phyloP scores from a whole-genome alignment of 2,797 vertebrate genomes.

The Fundulus diaphanus region DNA sequence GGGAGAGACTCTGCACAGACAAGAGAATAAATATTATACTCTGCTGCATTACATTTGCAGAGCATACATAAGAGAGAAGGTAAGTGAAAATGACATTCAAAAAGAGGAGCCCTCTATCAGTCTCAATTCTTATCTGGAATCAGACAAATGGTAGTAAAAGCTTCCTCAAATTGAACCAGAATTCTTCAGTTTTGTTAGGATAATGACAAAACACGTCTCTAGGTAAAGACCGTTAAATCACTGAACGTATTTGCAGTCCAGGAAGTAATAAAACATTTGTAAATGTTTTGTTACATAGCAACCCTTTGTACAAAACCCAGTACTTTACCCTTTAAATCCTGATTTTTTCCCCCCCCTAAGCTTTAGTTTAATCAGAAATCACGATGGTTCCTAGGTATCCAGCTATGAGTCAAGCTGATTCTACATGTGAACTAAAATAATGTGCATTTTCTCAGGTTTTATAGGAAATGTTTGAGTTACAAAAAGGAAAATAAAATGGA shows the following conservation, averaged over 20 bases:
- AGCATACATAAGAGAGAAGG: not conserved
- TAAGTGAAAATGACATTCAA: not conserved
- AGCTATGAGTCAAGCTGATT: conserved; percentile 38
- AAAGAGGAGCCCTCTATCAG: not conserved
- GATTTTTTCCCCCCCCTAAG: not conserved
- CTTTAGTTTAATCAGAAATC: not conserved
- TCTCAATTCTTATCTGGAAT: not conserved
- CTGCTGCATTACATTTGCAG: not conserved
- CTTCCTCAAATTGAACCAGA: not conserved
- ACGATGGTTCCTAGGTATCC: not conserved
- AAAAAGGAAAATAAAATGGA: too few species aligned
- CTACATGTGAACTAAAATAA: conserved; percentile 39
- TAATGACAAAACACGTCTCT: too few species aligned
- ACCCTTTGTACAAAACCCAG: not conserved
- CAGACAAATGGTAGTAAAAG: not conserved
- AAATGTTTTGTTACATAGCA: too few species aligned
- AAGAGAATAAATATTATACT: conserved; percentile 11
- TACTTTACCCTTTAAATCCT: not conserved
- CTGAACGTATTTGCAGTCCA: not conserved
- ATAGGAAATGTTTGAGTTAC: too few species aligned
- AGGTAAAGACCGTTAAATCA: too few species aligned
- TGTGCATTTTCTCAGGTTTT: too few species aligned
- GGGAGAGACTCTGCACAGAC: conserved; percentile 80
- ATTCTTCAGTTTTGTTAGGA: not conserved
- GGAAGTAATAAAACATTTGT: too few species aligned